Base-by-base conservation (phyloP, 2,888 invertebrate genomes). In the Melolontha melolontha region DNA sequence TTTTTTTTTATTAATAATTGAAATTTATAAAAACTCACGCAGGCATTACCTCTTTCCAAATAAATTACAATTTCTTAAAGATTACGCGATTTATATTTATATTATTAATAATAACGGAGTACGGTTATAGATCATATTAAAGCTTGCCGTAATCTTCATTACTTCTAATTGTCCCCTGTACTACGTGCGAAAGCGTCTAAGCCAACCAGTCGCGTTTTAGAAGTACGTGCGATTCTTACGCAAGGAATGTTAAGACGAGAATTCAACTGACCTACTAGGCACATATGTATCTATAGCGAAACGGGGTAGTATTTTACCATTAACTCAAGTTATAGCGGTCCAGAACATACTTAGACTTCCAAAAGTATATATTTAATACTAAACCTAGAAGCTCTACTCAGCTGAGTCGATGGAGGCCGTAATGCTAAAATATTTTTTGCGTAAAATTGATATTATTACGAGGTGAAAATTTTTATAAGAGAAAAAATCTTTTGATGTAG, bases 291-390 rank as follows among this genome's bases (percentile, higher is more conserved):
- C 79, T 78, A 80, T 79, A 78, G 76, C 75, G 76, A 73, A 74
- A 75, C 72, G 71, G 77, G 79, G 79, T 79, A 81, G 80, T 82
- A 81, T 81, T 80, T 82, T 81, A 81, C 80, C 79, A 82, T 82
- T 82, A 82, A 79, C 78, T 74, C 71, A 74, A 73, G 75, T 75
- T 70, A 66, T 66, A 69, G 69, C 74, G 73, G 72, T 75, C 75
- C 76, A 71, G 79, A 77, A 77, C 73, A 67, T 72, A 70, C 72
- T 73, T 68, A 70, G 29, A 44, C 29, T 44, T 16, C 69, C 67
- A 63, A 49, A 68, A 65, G 65, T 10, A 44, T 34, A 16, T 51
- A 50, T 27, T 51, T 50, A 59, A 44, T 42, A 11, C 44, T 29
- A 16, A 29, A 29, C 44, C 17, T 7, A 5, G 14, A 59, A 11